A percentile compares a stretch with the other conserved stretches of the same genome.
phyloP scores from a whole-genome alignment of 2,113 vertebrate genomes.

The Actenoides lindsayi region DNA sequence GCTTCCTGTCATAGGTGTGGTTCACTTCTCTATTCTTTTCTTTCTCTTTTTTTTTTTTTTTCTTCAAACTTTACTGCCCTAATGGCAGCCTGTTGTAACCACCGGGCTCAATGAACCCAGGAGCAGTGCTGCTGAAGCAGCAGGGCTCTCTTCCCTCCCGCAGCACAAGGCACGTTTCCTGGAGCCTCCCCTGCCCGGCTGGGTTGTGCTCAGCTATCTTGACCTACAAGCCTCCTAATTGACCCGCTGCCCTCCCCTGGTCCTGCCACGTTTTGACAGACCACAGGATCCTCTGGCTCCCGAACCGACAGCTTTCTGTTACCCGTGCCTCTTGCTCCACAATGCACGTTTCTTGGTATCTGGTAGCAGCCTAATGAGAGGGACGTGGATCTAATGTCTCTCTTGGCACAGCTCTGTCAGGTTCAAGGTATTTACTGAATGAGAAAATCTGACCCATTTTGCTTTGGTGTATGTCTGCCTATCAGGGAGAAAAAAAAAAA shows the following conservation, averaged over 20 bases:
- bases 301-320: background rate
- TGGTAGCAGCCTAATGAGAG: background rate
- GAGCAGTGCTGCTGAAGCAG: constrained; percentile 16
- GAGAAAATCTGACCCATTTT: background rate
- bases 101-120: constrained; percentile 5
- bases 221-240: background rate
- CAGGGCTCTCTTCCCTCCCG: background rate
- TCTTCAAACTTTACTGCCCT: constrained; percentile 2
- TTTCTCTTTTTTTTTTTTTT: background rate
- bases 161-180: background rate
- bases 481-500: background rate
- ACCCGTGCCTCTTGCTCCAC: background rate
- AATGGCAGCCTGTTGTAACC: constrained; percentile 29
- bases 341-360: background rate
- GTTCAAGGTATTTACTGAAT: background rate
- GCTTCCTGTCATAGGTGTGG: constrained; percentile 62
- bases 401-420: background rate
- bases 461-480: background rate
- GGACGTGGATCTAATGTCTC: background rate
- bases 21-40: constrained; percentile 4
- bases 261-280: background rate
- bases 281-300: background rate
- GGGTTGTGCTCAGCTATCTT: background rate
- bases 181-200: background rate
- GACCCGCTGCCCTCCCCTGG: background rate